Evolutionary conservation across 2,113 vertebrate species (phyloP).

Genomic region (Caracal caracal): DNA sequence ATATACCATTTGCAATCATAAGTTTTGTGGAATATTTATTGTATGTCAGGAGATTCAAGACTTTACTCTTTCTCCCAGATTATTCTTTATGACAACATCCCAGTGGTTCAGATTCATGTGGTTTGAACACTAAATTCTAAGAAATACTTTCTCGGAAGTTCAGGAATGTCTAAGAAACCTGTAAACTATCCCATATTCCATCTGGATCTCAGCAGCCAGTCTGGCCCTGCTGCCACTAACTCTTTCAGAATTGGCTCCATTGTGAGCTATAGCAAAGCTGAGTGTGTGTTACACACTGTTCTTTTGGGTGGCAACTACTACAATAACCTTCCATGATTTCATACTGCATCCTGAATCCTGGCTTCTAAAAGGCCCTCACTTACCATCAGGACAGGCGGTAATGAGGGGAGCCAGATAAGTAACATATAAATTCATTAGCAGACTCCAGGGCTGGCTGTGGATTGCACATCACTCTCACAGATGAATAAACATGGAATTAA

Average conservation of each 20-base stretch:
- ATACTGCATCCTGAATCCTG: background rate
- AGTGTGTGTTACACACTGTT: background rate
- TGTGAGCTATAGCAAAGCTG: background rate
- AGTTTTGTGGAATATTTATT: background rate
- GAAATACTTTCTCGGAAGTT: background rate
- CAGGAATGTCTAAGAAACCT: background rate
- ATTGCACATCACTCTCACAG: background rate
- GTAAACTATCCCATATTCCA: background rate
- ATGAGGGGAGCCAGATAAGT: background rate
- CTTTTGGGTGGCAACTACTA: background rate
- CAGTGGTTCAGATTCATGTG: too few species aligned
- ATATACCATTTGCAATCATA: background rate
- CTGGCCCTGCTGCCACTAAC: background rate
- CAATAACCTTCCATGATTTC: background rate
- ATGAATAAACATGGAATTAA: background rate
- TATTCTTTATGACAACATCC: background rate
- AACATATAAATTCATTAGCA: background rate
- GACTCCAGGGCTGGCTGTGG: accelerated
- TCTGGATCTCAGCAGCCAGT: background rate
- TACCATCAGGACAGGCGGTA: accelerated
- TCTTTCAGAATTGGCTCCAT: accelerated
- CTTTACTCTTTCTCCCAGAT: background rate
- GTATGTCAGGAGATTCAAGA: background rate
- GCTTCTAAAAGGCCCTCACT: too few species aligned
- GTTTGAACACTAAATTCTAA: background rate